phyloP scores from a whole-genome alignment of 1,140 invertebrate species.

The Drosophila pachea region DNA sequence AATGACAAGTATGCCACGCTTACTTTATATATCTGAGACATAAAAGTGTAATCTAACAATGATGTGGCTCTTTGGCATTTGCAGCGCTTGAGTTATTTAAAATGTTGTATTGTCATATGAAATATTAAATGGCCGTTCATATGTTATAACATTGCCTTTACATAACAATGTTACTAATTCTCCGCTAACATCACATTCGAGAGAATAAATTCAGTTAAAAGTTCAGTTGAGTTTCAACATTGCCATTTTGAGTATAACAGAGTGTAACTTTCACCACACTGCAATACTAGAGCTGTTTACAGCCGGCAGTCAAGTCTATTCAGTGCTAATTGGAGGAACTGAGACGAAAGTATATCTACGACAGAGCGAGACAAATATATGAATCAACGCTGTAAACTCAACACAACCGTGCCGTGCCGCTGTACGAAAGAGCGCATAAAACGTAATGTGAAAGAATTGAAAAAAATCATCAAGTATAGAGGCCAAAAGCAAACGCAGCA shows the following conservation, averaged over 20 bases:
- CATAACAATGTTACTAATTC: not conserved
- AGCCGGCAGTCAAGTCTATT: constrained; percentile 12
- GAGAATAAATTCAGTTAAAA: constrained; percentile 6
- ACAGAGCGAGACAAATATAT: constrained; percentile 32
- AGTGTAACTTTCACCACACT: constrained; percentile 20
- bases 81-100: not conserved
- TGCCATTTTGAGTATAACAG: constrained; percentile 30
- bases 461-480: constrained; percentile 76
- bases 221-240: constrained; percentile 31
- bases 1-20: too few relatives aligned
- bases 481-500: constrained; percentile 68
- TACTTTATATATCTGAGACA: too few relatives aligned
- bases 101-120: not conserved
- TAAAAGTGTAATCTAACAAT: too few relatives aligned
- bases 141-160: not conserved
- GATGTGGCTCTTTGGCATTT: too few relatives aligned
- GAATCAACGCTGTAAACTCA: constrained; percentile 55
- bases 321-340: constrained; percentile 15
- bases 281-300: constrained; percentile 23
- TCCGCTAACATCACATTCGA: constrained; percentile 7
- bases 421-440: constrained; percentile 69
- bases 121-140: not conserved
- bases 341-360: constrained; percentile 26
- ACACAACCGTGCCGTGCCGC: constrained; percentile 66
- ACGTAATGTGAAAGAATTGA: constrained; percentile 72